Base-by-base conservation (phyloP, 2,888 invertebrate species). In the Andrena bucephala region DNA sequence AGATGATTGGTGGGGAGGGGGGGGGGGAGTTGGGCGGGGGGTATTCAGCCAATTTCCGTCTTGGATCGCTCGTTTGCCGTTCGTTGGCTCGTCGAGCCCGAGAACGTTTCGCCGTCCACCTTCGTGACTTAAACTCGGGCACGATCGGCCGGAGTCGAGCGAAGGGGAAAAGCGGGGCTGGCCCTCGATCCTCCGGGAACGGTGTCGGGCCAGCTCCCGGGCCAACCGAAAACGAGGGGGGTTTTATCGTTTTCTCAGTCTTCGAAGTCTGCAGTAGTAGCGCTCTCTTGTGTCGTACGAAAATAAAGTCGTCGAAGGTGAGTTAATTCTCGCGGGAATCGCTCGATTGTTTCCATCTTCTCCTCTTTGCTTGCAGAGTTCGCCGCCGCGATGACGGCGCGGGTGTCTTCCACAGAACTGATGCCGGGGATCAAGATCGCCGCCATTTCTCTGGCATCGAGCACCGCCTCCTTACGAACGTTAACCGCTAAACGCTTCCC, bases 271-370 rank as follows among this genome's bases (percentile, higher is more conserved):
- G 87, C 83, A 75, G 48, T 50, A 67, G 62, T 62, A 62, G 74
- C 57, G 57, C 24, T 57, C 57, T 65, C 59, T 67, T 67, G 70
- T 57, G 27, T 80, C 73, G 81, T 87, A 88, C 77, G 83, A 87
- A 87, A 88, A 88, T 86, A 87, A 87, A 85, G 83, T 83, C 77
- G 77, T 85, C 81, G 76, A 83, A 81, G 77, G 81, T 78, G 83
- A 85, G 74, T 81, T 85, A 71, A 77, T 77, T 73, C 68, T 84
- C 82, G 85, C 87, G 81, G 87, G 77, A 86, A 86, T 85, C 87
- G 87, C 81, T 86, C 85, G 79, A 86, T 84, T 76, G 76, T 42
- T 57, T 67, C 24, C 24, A 54, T 54, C 42, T 42, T 42, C 42
- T 42, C 42, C 16, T 42, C 42, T 42, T 5, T 16, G 42, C 42